Base-by-base conservation (phyloP, 2,113 vertebrate genomes). In the Tapirus terrestris region DNA sequence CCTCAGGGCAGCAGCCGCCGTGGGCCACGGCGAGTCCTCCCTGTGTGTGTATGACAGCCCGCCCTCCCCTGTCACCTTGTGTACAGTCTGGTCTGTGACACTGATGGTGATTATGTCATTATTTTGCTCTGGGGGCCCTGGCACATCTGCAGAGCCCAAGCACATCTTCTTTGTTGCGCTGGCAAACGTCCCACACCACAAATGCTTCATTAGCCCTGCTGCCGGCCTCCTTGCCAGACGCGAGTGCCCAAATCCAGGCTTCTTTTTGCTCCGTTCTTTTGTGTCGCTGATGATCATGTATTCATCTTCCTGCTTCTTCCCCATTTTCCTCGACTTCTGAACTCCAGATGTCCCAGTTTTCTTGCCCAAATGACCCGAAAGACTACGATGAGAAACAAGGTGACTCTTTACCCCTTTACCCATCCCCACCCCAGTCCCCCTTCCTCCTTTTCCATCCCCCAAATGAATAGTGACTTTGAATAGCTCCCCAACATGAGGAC, bases 81-180 rank as follows among this genome's bases (percentile, higher is more conserved):
- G 99, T 99, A 99, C 99, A 99, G 99, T 99, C 99, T 99, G 99
- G 99, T 99, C 99, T 99, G 99, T 99, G 99, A 99, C 99, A 99
- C 99, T 99, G 99, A 99, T 99, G 99, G 99, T 99, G 99, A 99
- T 99, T 99, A 99, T 99, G 99, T 99, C 99, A 99, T 99, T 99
- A 99, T 99, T 99, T 99, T 99, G 99, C 99, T 99, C 99, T 99
- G 98, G 99, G 99, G 99, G 99, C 99, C 99, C 99, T 99, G 99
- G 99, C 99, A 99, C 99, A 99, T 99, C 99, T 99, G 99, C 99
- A 99, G 99, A 99, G 98, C 98, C 99, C 99, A 98, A 99, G 99
- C 98, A 98, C 99, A 99, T 99, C 99, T 99, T 99, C 99, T 99
- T 99, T 99, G 99, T 99, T 99, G 98, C 98, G 97, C 98, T 99